A percentile compares a stretch with the other conserved stretches of the same genome.
phyloP scores from a whole-genome alignment of 2,797 vertebrate genomes.

The Saxicola maurus region DNA sequence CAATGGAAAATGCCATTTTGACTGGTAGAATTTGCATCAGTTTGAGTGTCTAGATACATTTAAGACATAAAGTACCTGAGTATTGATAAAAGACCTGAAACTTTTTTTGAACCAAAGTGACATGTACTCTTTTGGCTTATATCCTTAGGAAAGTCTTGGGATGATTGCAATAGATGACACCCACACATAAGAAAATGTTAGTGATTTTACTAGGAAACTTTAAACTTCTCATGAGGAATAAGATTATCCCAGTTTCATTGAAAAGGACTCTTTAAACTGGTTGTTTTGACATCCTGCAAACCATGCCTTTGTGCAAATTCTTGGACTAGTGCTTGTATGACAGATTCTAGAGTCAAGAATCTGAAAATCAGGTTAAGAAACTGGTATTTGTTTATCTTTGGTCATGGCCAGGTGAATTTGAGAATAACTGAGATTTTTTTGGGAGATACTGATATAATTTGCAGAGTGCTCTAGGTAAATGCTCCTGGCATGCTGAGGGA shows the following conservation, averaged over 20 bases:
- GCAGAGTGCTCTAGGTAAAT: neutral
- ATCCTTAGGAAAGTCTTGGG: neutral
- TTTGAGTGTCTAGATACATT: neutral
- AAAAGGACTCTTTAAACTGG: neutral
- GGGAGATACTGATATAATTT: accelerated
- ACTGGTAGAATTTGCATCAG: neutral
- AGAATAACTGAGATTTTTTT: neutral
- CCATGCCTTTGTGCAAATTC: neutral
- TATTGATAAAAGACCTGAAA: neutral
- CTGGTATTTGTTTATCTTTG: neutral
- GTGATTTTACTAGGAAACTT: neutral
- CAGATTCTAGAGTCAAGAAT: neutral
- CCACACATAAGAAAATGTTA: accelerated
- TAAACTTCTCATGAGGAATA: neutral
- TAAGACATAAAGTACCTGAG: neutral
- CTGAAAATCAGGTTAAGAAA: neutral
- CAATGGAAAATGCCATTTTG: neutral
- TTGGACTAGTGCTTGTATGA: neutral
- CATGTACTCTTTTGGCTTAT: neutral
- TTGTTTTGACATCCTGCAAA: neutral
- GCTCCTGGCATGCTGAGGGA: accelerated
- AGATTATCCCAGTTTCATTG: neutral
- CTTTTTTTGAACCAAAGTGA: neutral
- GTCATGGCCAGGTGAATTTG: neutral
- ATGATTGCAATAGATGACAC: neutral